phyloP scores from a whole-genome alignment of 2,888 invertebrate genomes.

The Pristionchus fissidentatus region DNA sequence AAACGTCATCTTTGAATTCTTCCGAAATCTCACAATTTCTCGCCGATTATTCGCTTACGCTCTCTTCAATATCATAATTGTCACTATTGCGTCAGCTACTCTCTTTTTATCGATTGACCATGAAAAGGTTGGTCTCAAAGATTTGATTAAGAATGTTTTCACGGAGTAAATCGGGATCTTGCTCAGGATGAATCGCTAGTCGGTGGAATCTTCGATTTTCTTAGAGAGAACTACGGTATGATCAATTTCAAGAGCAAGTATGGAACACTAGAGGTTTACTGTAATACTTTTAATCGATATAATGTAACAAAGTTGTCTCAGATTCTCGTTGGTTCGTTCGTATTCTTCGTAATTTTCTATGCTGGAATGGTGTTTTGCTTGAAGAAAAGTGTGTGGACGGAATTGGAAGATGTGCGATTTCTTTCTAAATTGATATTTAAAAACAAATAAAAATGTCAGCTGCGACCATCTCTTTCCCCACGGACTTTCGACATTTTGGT shows the following conservation, averaged over 20 bases:
- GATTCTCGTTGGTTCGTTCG: neutral
- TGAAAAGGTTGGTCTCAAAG: neutral
- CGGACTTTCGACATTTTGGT: neutral
- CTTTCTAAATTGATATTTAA: too few species aligned
- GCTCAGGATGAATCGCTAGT: neutral
- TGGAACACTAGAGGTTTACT: neutral
- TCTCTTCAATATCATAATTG: neutral
- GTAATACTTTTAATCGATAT: neutral
- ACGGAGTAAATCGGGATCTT: too few species aligned
- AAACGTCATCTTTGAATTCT: neutral
- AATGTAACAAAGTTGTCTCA: neutral
- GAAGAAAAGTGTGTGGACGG: neutral
- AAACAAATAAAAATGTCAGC: neutral
- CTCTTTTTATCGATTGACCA: neutral
- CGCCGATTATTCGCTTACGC: neutral
- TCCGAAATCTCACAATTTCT: neutral
- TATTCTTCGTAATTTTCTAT: neutral
- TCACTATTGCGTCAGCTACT: too few species aligned
- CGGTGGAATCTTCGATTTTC: neutral
- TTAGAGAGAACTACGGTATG: neutral
- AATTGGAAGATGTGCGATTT: neutral
- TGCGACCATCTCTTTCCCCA: slow-evolving; percentile 1
- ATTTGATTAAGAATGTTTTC: too few species aligned
- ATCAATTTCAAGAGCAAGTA: slow-evolving; percentile 7
- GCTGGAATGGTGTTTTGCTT: neutral